Base-by-base conservation (phyloP, 1,140 invertebrate genomes). In the Pseudomyrmex sp. region DNA sequence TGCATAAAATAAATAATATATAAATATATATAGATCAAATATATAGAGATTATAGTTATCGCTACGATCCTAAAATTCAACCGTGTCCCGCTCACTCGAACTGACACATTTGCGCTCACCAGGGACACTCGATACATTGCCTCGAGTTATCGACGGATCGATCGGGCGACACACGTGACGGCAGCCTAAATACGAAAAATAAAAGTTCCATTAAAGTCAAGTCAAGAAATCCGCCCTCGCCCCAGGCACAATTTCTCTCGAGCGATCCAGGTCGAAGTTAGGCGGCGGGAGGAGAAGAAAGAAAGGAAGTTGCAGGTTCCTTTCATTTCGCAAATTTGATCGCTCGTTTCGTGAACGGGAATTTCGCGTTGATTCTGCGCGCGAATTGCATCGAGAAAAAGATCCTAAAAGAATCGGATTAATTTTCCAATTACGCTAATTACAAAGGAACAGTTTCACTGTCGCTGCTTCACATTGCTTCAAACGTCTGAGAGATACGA, bases 171-270 rank as follows among this genome's bases (percentile, higher is more conserved):
- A 65, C 52, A 63, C 15, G 26, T 35, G 35, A 59, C 61, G 7
- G 54, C 35, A n/a, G 23, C 44, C 12, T 15, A 44, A 59, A 80
- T 50, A 58, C 54, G 20, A 61, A 59, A 61, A 80, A 80, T 72
- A 61, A 80, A 70, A 59, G 20, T 59, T 35, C 15, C 76, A 80
- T 80, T 72, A 80, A 35, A 80, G 66, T 58, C 82, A 52, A 26
- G 18, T 35, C 35, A 35, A 59, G 84, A 85, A 89, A 87, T 87
- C 90, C 92, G 91, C 93, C 93, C 85, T 88, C 88, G 92, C 93
- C 91, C 62, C 80, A 83, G 88, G 93, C 92, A 82, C 80, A 92
- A 92, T 93, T 93, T 93, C 92, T 93, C 92, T 93, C 84, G 82
- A 88, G 85, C 90, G 90, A 92, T 92, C 84, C 89, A 90, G 93